Conservation (phyloP, 2,113 vertebrate species). For the Hippocampus comes region DNA sequence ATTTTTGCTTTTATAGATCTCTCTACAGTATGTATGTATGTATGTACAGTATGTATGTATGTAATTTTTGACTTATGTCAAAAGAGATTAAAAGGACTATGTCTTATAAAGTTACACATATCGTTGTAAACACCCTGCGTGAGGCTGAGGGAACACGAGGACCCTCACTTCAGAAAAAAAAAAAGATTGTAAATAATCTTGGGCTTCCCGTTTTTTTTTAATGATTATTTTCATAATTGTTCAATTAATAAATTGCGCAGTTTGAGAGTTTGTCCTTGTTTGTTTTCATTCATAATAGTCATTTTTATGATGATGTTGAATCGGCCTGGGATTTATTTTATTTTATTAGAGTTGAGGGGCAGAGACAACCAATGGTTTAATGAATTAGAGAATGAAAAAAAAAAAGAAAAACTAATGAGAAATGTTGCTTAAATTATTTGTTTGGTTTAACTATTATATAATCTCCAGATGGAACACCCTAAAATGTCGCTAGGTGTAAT, state of each 20-base stretch:
- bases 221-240: slow-evolving; percentile 90
- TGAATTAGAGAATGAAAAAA: too few relatives aligned
- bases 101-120: slow-evolving; percentile 77
- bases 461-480: too few relatives aligned
- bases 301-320: neutral
- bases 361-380: too few relatives aligned
- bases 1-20: slow-evolving; percentile 87
- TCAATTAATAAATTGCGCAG: slow-evolving; percentile 87
- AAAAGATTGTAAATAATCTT: slow-evolving; percentile 85
- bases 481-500: too few relatives aligned
- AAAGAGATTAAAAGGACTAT: slow-evolving; percentile 67
- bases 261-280: slow-evolving; percentile 21
- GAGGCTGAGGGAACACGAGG: slow-evolving; percentile 70
- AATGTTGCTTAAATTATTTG: too few relatives aligned
- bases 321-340: too few relatives aligned
- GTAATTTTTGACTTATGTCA: slow-evolving; percentile 73
- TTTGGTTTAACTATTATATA: too few relatives aligned
- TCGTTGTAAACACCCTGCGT: slow-evolving; percentile 81
- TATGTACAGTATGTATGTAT: slow-evolving; percentile 73
- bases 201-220: slow-evolving; percentile 89
- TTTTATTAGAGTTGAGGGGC: too few relatives aligned
- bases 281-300: neutral
- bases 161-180: slow-evolving; percentile 78
- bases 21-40: slow-evolving; percentile 75
- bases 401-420: too few relatives aligned